A percentile compares a stretch with the other conserved stretches of the same genome.
Evolutionary conservation across 1,140 invertebrate genomes (phyloP).

Genomic region (Pseudobourletiella spinata): DNA sequence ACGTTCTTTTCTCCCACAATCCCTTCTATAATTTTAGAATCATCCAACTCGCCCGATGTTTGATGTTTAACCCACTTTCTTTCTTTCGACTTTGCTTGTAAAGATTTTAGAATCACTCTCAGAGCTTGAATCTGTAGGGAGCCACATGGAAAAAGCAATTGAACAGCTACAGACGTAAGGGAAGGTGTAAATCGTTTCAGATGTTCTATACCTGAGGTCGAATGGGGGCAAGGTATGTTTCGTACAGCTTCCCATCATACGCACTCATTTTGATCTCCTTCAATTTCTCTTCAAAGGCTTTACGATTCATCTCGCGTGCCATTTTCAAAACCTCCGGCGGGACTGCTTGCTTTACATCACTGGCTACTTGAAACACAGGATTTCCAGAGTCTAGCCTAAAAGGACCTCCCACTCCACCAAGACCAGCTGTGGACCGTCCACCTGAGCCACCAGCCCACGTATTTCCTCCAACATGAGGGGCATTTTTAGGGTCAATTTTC

Average conservation of each 20-base stretch:
- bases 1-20: slow-evolving; percentile 85
- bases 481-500: slow-evolving; percentile 75
- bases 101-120: slow-evolving; percentile 52
- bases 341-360: slow-evolving; percentile 80
- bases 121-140: slow-evolving; percentile 48
- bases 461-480: slow-evolving; percentile 90
- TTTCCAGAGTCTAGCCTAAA: slow-evolving; percentile 87
- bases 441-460: slow-evolving; percentile 94
- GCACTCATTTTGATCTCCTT: slow-evolving; percentile 91
- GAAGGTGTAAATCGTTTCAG: too few relatives aligned
- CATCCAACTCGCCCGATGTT: slow-evolving; percentile 89
- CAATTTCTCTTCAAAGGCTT: slow-evolving; percentile 78
- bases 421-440: slow-evolving; percentile 77
- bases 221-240: slow-evolving; percentile 68
- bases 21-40: slow-evolving; percentile 90
- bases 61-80: slow-evolving; percentile 86
- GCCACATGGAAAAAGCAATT: too few relatives aligned
- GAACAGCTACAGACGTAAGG: too few relatives aligned
- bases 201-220: slow-evolving; percentile 68
- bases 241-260: slow-evolving; percentile 81
- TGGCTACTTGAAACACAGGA: slow-evolving; percentile 79
- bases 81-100: slow-evolving; percentile 88
- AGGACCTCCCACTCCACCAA: slow-evolving; percentile 85
- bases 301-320: slow-evolving; percentile 83
- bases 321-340: slow-evolving; percentile 80